Base-by-base conservation (phyloP, 2,113 vertebrate species). In the Ornithorhynchus anatinus region DNA sequence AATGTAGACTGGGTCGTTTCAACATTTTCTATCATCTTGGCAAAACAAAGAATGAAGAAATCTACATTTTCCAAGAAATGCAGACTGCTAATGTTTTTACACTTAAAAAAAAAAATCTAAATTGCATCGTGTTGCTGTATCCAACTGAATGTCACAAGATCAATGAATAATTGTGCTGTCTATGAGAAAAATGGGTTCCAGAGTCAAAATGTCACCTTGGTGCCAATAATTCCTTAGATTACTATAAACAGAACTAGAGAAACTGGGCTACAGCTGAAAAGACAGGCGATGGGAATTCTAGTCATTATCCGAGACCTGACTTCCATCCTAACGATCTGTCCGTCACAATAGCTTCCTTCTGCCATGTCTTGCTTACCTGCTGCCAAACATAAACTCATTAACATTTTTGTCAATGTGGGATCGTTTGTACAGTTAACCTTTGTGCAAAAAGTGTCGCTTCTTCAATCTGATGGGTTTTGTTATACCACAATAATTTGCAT, bases 161-260 rank as follows among this genome's bases (percentile, higher is more conserved):
- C 54, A 77, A 66, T 75, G 53, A 78, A 50, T 86, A 90, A 90
- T 89, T 86, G 79, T 75, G 33, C 73, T 90, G 88, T 81, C 76
- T 81, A 57, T 84, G 76, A 84, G 81, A 89, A 72, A 89, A 86
- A 88, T 84, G 86, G 85, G 54, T 88, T 92, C 44, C 81, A 85
- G 92, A 90, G 86, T 91, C 79, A 89, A 88, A 90, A 80, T 91
- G 88, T 89, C 89, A 91, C 75, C 86, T 89, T 91, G 71, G 84
- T 90, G 90, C 91, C 89, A 88, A 90, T 91, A 91, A 92, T 93
- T 84, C 84, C 70, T 68, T 66, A 85, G 86, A 90, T 92, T 82
- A 86, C 80, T 79, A 74, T 89, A 89, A 91, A 87, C 77, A 88
- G 82, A 82, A 75, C 84, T 65, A 36, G 69, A 2, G 0, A 88